phyloP scores from a whole-genome alignment of 2,113 vertebrate species.

The Pagrus major region DNA sequence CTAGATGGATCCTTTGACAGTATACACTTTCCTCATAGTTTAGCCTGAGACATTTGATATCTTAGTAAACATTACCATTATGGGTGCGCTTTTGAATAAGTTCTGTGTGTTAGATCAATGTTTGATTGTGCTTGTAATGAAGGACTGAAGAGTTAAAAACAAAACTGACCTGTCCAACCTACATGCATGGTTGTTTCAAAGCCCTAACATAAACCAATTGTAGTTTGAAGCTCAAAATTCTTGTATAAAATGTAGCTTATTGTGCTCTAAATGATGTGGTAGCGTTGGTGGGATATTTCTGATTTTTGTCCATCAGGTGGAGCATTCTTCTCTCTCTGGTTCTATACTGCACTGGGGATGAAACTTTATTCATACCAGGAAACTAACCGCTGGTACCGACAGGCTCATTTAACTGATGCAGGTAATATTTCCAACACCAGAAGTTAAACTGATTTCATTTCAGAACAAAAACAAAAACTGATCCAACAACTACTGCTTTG shows the following conservation, averaged over 20 bases:
- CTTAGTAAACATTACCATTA: too few relatives aligned
- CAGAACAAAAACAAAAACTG: background rate
- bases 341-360: conserved; percentile 52
- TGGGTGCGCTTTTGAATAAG: background rate
- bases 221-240: background rate
- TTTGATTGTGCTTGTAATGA: background rate
- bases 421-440: conserved; percentile 26
- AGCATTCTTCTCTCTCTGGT: conserved; percentile 61
- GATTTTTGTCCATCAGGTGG: conserved; percentile 44
- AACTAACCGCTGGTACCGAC: conserved; percentile 63
- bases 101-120: background rate
- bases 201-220: background rate
- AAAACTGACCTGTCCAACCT: background rate
- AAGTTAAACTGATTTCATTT: background rate
- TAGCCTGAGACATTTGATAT: background rate
- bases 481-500: background rate
- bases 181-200: background rate
- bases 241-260: background rate
- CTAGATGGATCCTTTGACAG: background rate
- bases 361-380: conserved; percentile 70
- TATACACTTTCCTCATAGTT: background rate
- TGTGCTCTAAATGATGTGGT: background rate
- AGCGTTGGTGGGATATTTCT: background rate
- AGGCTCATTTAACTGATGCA: conserved; percentile 23
- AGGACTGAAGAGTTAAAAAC: background rate